Conservation (phyloP, 2,113 vertebrate species). For the Apaloderma vittatum region DNA sequence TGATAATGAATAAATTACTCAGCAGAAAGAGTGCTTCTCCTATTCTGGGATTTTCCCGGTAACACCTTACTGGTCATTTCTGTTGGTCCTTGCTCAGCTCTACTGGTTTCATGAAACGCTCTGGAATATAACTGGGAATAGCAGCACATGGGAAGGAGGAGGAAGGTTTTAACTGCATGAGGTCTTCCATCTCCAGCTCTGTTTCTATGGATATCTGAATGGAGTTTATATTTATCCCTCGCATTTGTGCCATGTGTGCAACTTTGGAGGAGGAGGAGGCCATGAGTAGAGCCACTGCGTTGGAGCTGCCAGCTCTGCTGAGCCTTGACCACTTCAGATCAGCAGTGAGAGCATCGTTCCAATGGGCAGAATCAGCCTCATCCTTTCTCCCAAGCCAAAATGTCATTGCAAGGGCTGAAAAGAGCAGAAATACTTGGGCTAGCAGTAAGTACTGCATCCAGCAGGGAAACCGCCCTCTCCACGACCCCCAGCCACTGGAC, state of each 20-base stretch:
- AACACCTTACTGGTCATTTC: background rate
- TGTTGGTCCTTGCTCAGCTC: background rate
- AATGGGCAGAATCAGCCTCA: fast-evolving
- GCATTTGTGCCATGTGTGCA: conserved; percentile 28
- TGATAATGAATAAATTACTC: background rate
- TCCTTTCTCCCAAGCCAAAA: background rate
- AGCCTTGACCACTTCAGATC: background rate
- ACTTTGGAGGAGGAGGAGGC: conserved; percentile 4
- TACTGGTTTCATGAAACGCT: conserved; percentile 2
- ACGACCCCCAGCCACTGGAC: fast-evolving
- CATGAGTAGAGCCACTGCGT: background rate
- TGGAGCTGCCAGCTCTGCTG: background rate
- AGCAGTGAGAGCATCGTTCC: background rate
- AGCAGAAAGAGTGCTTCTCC: background rate
- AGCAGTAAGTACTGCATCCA: background rate
- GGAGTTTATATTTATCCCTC: conserved; percentile 70
- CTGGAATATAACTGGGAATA: conserved; percentile 50
- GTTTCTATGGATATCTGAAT: conserved; percentile 74
- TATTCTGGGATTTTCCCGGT: background rate
- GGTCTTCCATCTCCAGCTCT: conserved; percentile 69
- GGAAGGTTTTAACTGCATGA: conserved; percentile 66
- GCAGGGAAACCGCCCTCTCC: background rate
- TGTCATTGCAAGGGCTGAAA: background rate
- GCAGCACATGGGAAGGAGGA: conserved; percentile 45
- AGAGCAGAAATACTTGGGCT: background rate